Evolutionary conservation across 2,113 vertebrate genomes (phyloP), one percentile per base, ranked within the genome.

Genomic region (Cebidichthys violaceus): DNA sequence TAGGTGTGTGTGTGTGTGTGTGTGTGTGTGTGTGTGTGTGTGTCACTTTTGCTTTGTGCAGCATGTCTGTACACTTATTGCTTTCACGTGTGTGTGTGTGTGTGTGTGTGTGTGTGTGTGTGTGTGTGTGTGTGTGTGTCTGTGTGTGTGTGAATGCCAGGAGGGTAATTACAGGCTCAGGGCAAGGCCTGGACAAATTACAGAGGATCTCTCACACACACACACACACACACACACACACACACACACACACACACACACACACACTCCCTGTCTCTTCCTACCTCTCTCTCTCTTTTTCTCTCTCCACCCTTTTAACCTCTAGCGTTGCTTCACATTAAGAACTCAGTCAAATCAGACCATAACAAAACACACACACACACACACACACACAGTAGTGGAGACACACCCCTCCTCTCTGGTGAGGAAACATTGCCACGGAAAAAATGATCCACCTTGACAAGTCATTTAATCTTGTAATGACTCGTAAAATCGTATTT

Each of bases 111-210:
- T 77, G 43, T 74, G 59, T 83, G 74, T 75, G 80, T 71, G n/a
- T 82, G 81, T 81, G 75, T 87, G 70, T 80, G 62, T 75, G 61
- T 64, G 65, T 83, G 47, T 77, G 70, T 84, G 71, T 81, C 59
- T 75, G 47, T 66, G 64, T 84, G 54, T 75, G 62, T 69, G 75
- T 79, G 66, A 64, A 73, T 88, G 89, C 69, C 64, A 85, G 61
- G 65, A 89, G 61, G 64, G 86, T 94, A 94, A 94, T 95, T 93
- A 95, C 86, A 94, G 90, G 87, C 91, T 94, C 91, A 90, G 80
- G 82, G 86, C 72, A 85, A 92, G 87, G 86, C 77, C 87, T 82
- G 81, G 83, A 93, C 94, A 95, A 94, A 94, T 95, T 93, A 93
- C 88, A 92, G 91, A 93, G 90, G 86, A 94, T 92, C 85, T 22